phyloP scores from a whole-genome alignment of 1,140 invertebrate species.

The Monomorium pharaonis region DNA sequence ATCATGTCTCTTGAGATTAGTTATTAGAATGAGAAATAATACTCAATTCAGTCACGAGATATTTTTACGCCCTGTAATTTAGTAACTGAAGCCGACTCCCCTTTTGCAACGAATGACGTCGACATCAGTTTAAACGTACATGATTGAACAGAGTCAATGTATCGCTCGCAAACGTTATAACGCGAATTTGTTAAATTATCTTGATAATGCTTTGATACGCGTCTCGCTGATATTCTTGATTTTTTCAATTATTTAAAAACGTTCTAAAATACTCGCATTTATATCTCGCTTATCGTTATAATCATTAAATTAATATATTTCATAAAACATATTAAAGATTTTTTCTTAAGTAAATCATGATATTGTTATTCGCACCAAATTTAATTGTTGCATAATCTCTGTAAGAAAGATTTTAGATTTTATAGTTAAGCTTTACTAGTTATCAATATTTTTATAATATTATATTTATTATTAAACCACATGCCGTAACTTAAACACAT shows the following conservation, averaged over 20 bases:
- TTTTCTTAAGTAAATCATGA: not conserved
- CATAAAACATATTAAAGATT: not conserved
- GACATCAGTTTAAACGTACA: constrained; percentile 28
- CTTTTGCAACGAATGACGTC: constrained; percentile 50
- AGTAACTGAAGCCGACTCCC: constrained; percentile 37
- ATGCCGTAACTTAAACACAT: not conserved
- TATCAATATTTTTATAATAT: not conserved
- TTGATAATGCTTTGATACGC: not conserved
- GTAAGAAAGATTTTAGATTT: not conserved
- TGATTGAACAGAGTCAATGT: not conserved
- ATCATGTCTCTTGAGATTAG: not conserved
- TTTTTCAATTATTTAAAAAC: not conserved
- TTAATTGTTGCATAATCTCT: not conserved
- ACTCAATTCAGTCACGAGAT: constrained; percentile 9
- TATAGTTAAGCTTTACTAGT: not conserved
- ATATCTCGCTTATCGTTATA: not conserved
- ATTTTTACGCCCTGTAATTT: constrained; percentile 62
- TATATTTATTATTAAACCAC: not conserved
- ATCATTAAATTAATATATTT: not conserved
- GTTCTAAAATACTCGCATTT: not conserved
- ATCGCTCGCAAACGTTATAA: constrained; percentile 5
- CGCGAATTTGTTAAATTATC: not conserved
- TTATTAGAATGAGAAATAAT: not conserved
- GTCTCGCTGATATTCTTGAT: not conserved
- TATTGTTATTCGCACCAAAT: not conserved